A percentile compares a stretch with the other conserved stretches of the same genome.
phyloP scores from a whole-genome alignment of 2,888 invertebrate species.

The Clunio marinus region DNA sequence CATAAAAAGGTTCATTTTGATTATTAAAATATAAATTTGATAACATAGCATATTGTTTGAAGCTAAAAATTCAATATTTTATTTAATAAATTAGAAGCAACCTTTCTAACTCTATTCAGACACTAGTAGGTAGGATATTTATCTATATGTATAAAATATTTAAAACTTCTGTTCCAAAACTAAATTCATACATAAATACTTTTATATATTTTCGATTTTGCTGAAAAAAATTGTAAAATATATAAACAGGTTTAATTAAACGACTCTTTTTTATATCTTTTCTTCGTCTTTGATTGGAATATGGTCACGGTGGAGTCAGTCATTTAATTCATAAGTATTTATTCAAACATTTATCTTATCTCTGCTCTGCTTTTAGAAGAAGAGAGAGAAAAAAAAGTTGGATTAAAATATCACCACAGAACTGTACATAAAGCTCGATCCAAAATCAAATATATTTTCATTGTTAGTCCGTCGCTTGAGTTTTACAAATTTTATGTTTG shows the following conservation, averaged over 20 bases:
- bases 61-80: no score
- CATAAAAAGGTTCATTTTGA: no score
- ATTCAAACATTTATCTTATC: no score
- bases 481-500: no score
- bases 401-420: constrained; percentile 18
- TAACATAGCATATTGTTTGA: no score
- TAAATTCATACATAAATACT: constrained; percentile 8
- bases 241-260: constrained; percentile 16
- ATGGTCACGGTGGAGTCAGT: no score
- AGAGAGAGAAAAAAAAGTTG: constrained; percentile 12
- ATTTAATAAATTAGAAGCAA: constrained; percentile 6
- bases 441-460: constrained; percentile 38
- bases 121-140: neutral
- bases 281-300: neutral
- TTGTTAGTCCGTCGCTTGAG: constrained; percentile 11
- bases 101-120: constrained; percentile 8
- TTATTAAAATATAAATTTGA: no score
- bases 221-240: constrained; percentile 39
- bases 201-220: constrained; percentile 37
- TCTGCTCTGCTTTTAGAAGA: no score
- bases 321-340: no score
- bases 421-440: constrained; percentile 27
- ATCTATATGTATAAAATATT: neutral
- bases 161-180: constrained; percentile 30
- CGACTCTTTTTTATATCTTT: no score